Conservation (phyloP, 2,113 vertebrate genomes). For the Hymenochirus boettgeri region DNA sequence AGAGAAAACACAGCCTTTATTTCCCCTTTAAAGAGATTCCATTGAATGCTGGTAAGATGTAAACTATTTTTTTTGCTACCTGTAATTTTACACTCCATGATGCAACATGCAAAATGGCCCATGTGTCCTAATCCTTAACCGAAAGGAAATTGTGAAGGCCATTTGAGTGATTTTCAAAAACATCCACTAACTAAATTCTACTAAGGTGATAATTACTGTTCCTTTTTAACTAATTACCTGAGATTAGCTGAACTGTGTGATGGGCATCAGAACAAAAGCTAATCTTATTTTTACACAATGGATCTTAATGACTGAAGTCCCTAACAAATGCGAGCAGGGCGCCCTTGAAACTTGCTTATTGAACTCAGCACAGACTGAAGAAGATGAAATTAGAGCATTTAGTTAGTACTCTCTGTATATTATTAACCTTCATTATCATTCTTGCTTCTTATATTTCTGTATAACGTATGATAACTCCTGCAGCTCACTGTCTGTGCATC, state of each 20-base stretch:
- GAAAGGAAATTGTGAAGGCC: no score
- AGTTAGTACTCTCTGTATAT: slow-evolving; percentile 27
- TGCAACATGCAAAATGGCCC: no score
- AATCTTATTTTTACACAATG: slow-evolving; percentile 9
- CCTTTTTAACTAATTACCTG: neutral
- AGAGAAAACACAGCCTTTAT: no score
- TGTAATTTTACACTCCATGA: no score
- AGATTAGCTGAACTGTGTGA: slow-evolving; percentile 2
- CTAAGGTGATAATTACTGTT: slow-evolving; percentile 25
- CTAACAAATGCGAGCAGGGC: slow-evolving; percentile 12
- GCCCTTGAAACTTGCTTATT: neutral
- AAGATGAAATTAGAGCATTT: slow-evolving; percentile 36
- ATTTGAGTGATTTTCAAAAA: no score
- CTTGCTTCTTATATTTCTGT: slow-evolving; percentile 40
- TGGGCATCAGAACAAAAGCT: slow-evolving; percentile 15
- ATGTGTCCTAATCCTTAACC: no score
- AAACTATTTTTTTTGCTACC: no score
- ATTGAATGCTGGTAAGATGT: no score
- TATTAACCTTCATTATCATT: slow-evolving; percentile 43
- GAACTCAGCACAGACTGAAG: neutral
- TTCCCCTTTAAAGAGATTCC: no score
- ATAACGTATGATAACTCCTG: slow-evolving; percentile 40
- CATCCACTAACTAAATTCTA: neutral
- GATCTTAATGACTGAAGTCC: neutral
- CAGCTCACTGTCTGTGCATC: slow-evolving; percentile 40